Percentiles rank a stretch among this genome's conserved stretches.
Evolutionary conservation across 2,797 vertebrate species (phyloP).

Genomic region (Pseudochirops corinnae): DNA sequence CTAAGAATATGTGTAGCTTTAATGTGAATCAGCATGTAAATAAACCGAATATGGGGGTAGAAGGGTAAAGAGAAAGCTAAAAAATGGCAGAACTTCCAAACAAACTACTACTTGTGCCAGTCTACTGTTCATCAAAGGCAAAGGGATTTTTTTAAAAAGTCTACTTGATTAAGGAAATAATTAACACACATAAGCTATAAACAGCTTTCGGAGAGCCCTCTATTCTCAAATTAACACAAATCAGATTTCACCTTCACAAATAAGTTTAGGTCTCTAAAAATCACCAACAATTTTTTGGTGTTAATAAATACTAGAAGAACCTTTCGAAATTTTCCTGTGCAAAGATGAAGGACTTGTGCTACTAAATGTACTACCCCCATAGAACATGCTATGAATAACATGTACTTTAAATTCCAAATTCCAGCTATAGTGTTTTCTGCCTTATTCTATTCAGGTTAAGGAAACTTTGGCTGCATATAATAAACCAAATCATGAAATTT

Average conservation of each 20-base stretch:
- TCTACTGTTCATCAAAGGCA: constrained; percentile 53
- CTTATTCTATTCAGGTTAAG: constrained; percentile 49
- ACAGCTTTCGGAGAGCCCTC: constrained; percentile 55
- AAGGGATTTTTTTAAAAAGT: constrained; percentile 29
- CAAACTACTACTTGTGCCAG: constrained; percentile 54
- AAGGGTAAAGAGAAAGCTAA: constrained; percentile 35
- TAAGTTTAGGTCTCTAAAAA: constrained; percentile 55
- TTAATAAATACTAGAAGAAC: constrained; percentile 34
- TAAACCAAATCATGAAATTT: constrained; percentile 39
- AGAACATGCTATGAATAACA: constrained; percentile 41
- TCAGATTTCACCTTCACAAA: constrained; percentile 72
- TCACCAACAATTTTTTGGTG: not conserved
- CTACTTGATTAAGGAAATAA: constrained; percentile 68
- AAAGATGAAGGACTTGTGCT: constrained; percentile 47
- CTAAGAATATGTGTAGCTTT: constrained; percentile 42
- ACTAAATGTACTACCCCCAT: constrained; percentile 49
- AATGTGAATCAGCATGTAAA: constrained; percentile 60
- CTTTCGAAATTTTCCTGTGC: constrained; percentile 59
- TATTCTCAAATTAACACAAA: constrained; percentile 73
- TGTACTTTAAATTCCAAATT: constrained; percentile 43
- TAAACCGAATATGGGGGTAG: constrained; percentile 25
- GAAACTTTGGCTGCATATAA: constrained; percentile 44
- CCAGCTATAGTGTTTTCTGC: constrained; percentile 20
- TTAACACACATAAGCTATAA: constrained; percentile 64
- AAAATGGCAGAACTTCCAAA: constrained; percentile 27